Base-by-base conservation (phyloP, 1,140 invertebrate genomes). In the Eupristina koningsbergeri region DNA sequence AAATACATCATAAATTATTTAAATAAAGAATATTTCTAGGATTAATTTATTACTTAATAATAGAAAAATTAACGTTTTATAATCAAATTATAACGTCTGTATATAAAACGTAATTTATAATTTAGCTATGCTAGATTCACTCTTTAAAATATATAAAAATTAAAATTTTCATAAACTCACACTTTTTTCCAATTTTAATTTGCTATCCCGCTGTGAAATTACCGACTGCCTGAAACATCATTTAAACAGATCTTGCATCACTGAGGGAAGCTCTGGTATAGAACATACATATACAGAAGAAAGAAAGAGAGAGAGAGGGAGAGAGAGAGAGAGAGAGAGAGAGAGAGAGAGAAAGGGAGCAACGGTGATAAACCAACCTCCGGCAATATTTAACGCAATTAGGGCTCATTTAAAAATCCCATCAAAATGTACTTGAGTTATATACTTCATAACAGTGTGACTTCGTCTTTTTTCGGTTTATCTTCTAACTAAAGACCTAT, bases 321-420 rank as follows among this genome's bases (percentile, higher is more conserved):
- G 77, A 79, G 7, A 47, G 61, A 53, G 41, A 47, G 58, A 79
- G 76, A 79, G 36, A 36, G 29, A 5, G 2, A 9, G 3, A 41
- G 3, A 41, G 36, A 41, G 67, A 39, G 9, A 17, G 34, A 41
- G 36, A 41, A 36, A 15, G 5, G 8, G 71, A 74, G 19, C 1
- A 5, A 19, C 3, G 5, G 64, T 64, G 76, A 77, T 64, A 45
- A 39, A 39, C 34, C 85, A 86, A 86, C 87, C 87, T 86, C 83
- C 82, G 26, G 19, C 58, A 58, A 78, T 64, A 11, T 88, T 92
- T 91, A 91, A 92, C 90, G 89, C 90, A 91, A 92, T 92, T 91
- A 89, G 87, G 86, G 87, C 88, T 91, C 90, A 89, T 91, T 92
- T 92, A 91, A 92, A 92, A 92, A 91, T 91, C 89, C 88, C 91